Evolutionary conservation across 2,797 vertebrate genomes (phyloP).

Genomic region (Sebastes reedi): DNA sequence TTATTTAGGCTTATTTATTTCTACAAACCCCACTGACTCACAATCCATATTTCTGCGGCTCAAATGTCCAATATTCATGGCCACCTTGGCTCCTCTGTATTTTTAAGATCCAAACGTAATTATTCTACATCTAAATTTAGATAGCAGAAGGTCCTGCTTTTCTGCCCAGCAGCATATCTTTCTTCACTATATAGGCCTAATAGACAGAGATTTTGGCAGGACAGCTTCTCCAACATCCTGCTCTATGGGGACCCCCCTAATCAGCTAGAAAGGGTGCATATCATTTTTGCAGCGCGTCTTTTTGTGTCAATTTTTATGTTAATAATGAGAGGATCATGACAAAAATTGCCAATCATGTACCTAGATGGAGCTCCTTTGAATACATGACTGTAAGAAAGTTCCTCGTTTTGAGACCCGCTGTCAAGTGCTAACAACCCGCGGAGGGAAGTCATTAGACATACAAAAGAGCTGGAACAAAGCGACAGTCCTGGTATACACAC

Average conservation of each 20-base stretch:
- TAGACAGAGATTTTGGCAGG: constrained; percentile 75
- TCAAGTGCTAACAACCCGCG: constrained; percentile 99
- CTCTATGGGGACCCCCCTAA: constrained; percentile 90
- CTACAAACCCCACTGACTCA: not conserved
- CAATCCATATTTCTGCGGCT: not conserved
- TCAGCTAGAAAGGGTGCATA: constrained; percentile 91
- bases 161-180: constrained; percentile 55
- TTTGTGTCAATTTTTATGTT: constrained; percentile 98
- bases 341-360: constrained; percentile 99
- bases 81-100: constrained; percentile 5
- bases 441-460: constrained; percentile 99
- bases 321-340: constrained; percentile 99
- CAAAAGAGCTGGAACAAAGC: constrained; percentile 98
- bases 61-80: not conserved
- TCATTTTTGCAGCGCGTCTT: constrained; percentile 90
- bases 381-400: constrained; percentile 95
- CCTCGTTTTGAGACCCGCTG: constrained; percentile 98
- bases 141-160: constrained; percentile 45
- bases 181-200: constrained; percentile 69
- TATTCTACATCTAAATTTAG: constrained; percentile 49
- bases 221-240: constrained; percentile 72
- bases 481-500: constrained; percentile 90
- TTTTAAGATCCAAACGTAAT: constrained; percentile 48
- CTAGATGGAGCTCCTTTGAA: constrained; percentile 99
- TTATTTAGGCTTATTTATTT: not conserved